Evolutionary conservation across 2,113 vertebrate genomes (phyloP), one percentile per base, ranked within the genome.

Genomic region (Empidonax traillii): DNA sequence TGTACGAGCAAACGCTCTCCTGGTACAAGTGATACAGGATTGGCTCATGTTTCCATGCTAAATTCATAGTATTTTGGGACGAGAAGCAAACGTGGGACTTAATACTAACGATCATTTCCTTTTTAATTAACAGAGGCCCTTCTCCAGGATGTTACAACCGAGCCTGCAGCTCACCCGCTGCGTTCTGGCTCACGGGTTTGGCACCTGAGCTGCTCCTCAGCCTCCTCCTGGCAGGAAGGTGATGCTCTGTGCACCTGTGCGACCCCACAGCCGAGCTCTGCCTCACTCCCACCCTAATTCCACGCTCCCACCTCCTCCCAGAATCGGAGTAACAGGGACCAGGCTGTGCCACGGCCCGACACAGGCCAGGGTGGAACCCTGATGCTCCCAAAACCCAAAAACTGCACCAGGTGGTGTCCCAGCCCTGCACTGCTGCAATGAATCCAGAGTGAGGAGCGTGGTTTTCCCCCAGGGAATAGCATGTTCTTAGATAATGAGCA

Each of bases 61-160:
- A 46, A 77, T 47, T 65, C 75, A 67, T 6, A 31, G 80, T 47
- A 49, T 69, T 94, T 43, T 20, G 44, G 80, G 92, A 76, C 8
- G 46, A 89, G 75, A 35, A 77, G 72, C 2, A 16, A 91, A 78
- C 0, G 18, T n/a, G 86, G 76, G 66, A 79, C 30, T 85, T 33
- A 18, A 68, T 55, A 17, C 59, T 90, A 83, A 89, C 16, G 53
- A 86, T 63, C 16, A 87, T 94, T 96, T 95, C 95, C 91, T 95
- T 86, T 93, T 89, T 95, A 91, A 94, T 96, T 92, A 95, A 72
- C 90, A 47, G 73, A 76, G 88, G 89, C n/a, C 94, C 89, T 92
- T 46, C 72, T 83, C 73, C 92, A 95, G 94, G 93, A 93, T 93
- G 86, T 30, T 43, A 72, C 88, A 35, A 33, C 78, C 3, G 85